A percentile compares a stretch with the other conserved stretches of the same genome.
Conservation (phyloP, 2,797 vertebrate genomes). For the Pogonophryne albipinna region DNA sequence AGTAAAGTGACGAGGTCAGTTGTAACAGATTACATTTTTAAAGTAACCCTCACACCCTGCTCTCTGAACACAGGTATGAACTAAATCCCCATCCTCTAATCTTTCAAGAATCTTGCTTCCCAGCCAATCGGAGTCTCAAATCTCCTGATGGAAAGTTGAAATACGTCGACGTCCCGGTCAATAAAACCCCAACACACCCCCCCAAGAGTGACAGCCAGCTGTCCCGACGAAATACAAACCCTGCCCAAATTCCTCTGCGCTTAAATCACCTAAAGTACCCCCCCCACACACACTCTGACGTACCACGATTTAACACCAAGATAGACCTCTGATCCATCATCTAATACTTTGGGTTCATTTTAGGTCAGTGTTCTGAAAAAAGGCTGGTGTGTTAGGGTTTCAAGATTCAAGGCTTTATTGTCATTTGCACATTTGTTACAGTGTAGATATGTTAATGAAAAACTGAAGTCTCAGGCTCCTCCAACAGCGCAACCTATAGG, state of each 20-base stretch:
- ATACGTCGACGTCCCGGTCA: constrained; percentile 55
- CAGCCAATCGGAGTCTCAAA: constrained; percentile 51
- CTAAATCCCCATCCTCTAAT: constrained; percentile 45
- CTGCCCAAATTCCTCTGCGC: constrained; percentile 63
- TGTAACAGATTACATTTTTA: too few relatives aligned
- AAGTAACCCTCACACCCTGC: neutral
- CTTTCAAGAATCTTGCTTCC: constrained; percentile 31
- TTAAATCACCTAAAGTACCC: constrained; percentile 70
- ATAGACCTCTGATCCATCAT: constrained; percentile 1
- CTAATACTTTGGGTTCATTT: neutral
- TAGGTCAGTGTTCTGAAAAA: neutral
- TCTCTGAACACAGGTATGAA: constrained; percentile 29
- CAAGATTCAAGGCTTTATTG: too few relatives aligned
- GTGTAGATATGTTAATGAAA: too few relatives aligned
- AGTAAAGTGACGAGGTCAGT: too few relatives aligned
- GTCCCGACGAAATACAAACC: constrained; percentile 61
- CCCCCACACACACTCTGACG: constrained; percentile 23
- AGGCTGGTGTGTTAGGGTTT: too few relatives aligned
- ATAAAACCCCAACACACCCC: constrained; percentile 28
- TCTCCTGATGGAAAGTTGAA: constrained; percentile 75
- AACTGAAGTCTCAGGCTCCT: too few relatives aligned
- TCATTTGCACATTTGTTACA: too few relatives aligned
- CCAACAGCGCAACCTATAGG: too few relatives aligned
- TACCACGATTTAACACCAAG: neutral
- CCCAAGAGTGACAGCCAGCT: constrained; percentile 66